Evolutionary conservation across 2,113 vertebrate species (phyloP).

Genomic region (Dasyprocta punctata): DNA sequence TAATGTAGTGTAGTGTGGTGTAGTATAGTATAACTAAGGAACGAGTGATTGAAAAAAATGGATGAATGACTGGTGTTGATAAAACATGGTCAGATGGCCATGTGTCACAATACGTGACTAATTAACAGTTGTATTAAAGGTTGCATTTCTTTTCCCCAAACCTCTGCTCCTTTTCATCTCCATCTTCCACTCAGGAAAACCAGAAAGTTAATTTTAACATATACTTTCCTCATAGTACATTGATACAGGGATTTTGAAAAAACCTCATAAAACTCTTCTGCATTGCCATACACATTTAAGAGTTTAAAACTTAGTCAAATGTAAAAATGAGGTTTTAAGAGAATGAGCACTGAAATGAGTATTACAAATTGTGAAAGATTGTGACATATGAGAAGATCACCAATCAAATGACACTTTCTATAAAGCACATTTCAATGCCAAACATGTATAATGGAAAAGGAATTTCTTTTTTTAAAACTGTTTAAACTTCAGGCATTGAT

Average conservation of each 20-base stretch:
- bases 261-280: not conserved
- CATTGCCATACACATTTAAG: not conserved
- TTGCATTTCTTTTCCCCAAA: not conserved
- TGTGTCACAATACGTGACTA: not conserved
- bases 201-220: not conserved
- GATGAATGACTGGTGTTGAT: not conserved
- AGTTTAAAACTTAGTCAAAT: not conserved
- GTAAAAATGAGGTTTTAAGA: not conserved
- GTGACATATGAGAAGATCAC: not conserved
- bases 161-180: not conserved
- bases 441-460: not conserved
- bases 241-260: not conserved
- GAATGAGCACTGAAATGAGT: not conserved
- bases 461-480: not conserved
- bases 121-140: not conserved
- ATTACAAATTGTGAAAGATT: slow-evolving; percentile 5
- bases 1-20: accelerated
- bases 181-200: not conserved
- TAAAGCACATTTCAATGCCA: not conserved
- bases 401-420: not conserved
- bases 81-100: not conserved
- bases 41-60: not conserved
- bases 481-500: not conserved
- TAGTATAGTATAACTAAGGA: not conserved
- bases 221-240: not conserved